Base-by-base conservation (phyloP, 2,888 invertebrate genomes). In the Pandemis heparana region DNA sequence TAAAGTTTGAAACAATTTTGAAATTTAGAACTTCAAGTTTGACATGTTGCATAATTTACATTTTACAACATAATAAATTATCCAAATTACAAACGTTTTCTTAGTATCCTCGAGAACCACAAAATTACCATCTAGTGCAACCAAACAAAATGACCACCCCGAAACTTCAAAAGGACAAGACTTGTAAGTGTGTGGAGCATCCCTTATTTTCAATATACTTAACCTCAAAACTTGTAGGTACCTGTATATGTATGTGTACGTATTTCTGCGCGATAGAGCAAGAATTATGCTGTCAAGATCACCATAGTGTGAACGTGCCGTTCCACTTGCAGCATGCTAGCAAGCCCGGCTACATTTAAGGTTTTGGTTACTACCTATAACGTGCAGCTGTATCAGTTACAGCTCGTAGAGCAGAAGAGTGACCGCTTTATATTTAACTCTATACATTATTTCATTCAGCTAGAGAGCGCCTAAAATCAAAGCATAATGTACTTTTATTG, bases 101-200 rank as follows among this genome's bases (percentile, higher is more conserved):
- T 79, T 78, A 65, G 16, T 51, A 60, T 70, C 64, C 80, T 81
- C 82, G 79, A 70, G 77, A 76, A 77, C 71, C 70, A 70, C 70
- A 71, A 72, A 68, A 61, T 64, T 8, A 73, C 56, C 75, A 73
- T 62, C 69, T 69, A 14, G 56, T 76, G 70, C 77, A 76, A 79
- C 87, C 75, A 70, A 62, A 32, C 62, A 92, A 92, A 92, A 83
- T 89, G 80, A 83, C 85, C 77, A 82, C 88, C 75, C 78, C 86
- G 56, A 93, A 90, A 83, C 75, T 84, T 65, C 85, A 83, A 78
- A 93, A 90, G 82, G 92, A 92, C 68, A 93, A 91, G 80, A 79
- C 86, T 75, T 78, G 92, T 92, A 83, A 89, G 92, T 88, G 75
- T 53, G 32, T 32, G 23, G 23, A 32, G 23, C 23, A 2, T 23